Evolutionary conservation across 1,140 invertebrate genomes (phyloP).

Genomic region (Solenopsis invicta): DNA sequence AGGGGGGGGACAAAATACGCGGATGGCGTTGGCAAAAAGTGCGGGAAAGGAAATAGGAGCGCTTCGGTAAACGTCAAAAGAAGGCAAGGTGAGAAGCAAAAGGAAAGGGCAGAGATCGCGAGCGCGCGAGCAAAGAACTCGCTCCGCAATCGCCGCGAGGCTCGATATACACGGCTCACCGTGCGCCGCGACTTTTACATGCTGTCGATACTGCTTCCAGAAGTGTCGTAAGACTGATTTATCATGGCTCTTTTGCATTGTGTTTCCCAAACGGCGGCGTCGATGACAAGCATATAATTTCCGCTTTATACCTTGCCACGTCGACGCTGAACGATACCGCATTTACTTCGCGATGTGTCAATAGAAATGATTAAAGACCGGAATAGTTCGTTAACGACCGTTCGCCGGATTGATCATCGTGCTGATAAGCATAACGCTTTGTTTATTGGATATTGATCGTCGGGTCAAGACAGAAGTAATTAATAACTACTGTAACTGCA

Average conservation of each 20-base stretch:
- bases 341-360: slow-evolving; percentile 2
- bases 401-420: not conserved
- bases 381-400: slow-evolving; percentile 6
- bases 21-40: slow-evolving; percentile 1
- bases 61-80: slow-evolving; percentile 45
- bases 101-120: slow-evolving; percentile 63
- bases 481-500: slow-evolving; percentile 14
- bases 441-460: slow-evolving; percentile 36
- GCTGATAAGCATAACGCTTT: slow-evolving; percentile 31
- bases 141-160: slow-evolving; percentile 33
- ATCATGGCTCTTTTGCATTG: slow-evolving; percentile 46
- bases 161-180: not conserved
- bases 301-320: slow-evolving; percentile 1
- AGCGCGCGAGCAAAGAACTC: slow-evolving; percentile 41
- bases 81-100: slow-evolving; percentile 67
- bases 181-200: not conserved
- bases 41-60: slow-evolving; percentile 33
- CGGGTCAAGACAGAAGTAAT: not conserved
- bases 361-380: slow-evolving; percentile 45
- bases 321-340: not conserved
- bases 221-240: slow-evolving; percentile 55
- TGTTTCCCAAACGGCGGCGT: slow-evolving; percentile 26
- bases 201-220: slow-evolving; percentile 45
- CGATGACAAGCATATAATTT: slow-evolving; percentile 59
- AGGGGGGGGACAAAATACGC: not conserved